A percentile compares a stretch with the other conserved stretches of the same genome.
phyloP scores from a whole-genome alignment of 1,140 invertebrate genomes.

The Drosophila virilis region DNA sequence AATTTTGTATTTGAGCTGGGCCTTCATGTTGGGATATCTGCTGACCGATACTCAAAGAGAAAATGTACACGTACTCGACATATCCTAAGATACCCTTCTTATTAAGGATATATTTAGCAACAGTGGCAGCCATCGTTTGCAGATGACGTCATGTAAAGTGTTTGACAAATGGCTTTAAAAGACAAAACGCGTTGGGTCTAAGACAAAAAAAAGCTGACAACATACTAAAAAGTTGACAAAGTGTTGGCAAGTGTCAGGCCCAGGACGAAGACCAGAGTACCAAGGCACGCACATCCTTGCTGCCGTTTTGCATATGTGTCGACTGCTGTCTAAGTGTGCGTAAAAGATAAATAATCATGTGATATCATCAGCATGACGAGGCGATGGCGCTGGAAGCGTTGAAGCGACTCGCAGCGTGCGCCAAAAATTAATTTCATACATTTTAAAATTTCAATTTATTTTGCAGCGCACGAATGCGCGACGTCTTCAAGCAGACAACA shows the following conservation, averaged over 20 bases:
- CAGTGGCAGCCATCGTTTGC: conserved; percentile 37
- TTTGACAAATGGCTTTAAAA: conserved; percentile 77
- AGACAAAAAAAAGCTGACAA: conserved; percentile 74
- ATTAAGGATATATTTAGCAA: conserved; percentile 7
- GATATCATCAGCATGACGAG: conserved; percentile 61
- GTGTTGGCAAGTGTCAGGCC: conserved; percentile 76
- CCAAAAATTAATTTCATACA: conserved; percentile 82
- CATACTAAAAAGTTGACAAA: conserved; percentile 81
- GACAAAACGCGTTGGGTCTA: conserved; percentile 34
- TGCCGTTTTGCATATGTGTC: conserved; percentile 61
- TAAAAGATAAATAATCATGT: conserved; percentile 80
- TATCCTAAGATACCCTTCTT: not conserved
- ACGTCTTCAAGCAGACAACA: conserved; percentile 71
- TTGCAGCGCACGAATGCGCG: conserved; percentile 72
- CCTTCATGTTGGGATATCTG: not conserved
- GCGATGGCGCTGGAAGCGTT: conserved; percentile 52
- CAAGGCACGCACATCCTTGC: conserved; percentile 51
- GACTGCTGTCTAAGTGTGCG: conserved; percentile 67
- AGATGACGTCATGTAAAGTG: conserved; percentile 72
- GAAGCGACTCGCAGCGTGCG: conserved; percentile 39
- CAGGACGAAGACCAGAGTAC: conserved; percentile 33
- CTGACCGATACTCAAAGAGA: not conserved
- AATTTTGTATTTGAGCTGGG: not conserved
- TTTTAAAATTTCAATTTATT: conserved; percentile 83
- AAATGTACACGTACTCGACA: not conserved